Base-by-base conservation (phyloP, 2,113 vertebrate genomes). In the Trichomycterus rosablanca region DNA sequence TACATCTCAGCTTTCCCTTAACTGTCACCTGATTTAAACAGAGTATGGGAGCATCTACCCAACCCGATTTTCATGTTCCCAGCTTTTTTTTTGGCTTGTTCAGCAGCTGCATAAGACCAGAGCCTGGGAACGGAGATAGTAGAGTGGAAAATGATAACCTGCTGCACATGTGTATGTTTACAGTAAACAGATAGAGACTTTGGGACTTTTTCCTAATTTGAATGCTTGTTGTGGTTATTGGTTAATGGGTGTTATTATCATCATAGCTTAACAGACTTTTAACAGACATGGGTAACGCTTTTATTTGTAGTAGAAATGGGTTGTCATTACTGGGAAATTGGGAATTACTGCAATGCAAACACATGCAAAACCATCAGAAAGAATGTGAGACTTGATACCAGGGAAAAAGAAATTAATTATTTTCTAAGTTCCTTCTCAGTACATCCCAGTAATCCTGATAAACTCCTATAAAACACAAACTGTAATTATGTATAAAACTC, bases 1-100 rank as follows among this genome's bases (percentile, higher is more conserved):
- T 62, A 14, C 23, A 55, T 61, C 42, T 62, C 43, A 64, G 55
- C 59, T 61, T 45, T 54, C 52, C 35, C 57, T 78, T 58, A 80
- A 59, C 57, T 63, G 76, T 79, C 78, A 83, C 81, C 80, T 81
- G 79, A 72, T 64, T 34, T 59, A 64, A 59, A 76, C 72, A 76
- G 76, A 73, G 62, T 57, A 35, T 74, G 68, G 59, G 57, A 55
- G 57, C 80, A 44, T 40, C 64, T 68, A 66, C 65, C 71, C 66
- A 78, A 68, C 60, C 66, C 39, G 62, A 57, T 76, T 44, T 55
- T 37, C 42, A 14, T 11, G 15, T 65, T 74, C 77, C 63, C 67
- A 55, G 40, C 56, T n/a, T 20, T 37, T 24, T 7, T 58, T 32
- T 46, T n/a, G n/a, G 52, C 59, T 60, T 35, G 37, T 66, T 72